Evolutionary conservation across 2,888 invertebrate genomes (phyloP), one percentile per base, ranked within the genome.

Genomic region (Drosophila kuntzei): DNA sequence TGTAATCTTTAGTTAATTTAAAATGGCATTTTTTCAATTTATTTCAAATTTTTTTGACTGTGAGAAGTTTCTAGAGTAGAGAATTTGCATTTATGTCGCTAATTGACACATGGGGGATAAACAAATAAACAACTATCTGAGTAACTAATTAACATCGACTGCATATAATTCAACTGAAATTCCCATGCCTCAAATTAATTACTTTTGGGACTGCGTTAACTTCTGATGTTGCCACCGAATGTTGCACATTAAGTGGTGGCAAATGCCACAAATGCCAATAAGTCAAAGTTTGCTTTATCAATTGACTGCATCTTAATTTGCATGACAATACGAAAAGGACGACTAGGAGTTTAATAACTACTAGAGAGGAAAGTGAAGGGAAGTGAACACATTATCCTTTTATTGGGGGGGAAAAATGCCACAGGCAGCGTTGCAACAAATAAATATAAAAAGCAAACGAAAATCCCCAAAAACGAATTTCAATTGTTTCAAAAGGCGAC

Each of bases 401-500:
- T 22, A 9, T 51, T 58, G 20, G 14, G 61, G 58, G 44, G 14
- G 3, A 29, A 25, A 44, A 43, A 7, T 58, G 54, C 46, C 36
- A 47, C 57, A 32, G 66, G 32, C 69, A 59, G 61, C 55, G 51
- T 34, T 60, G 43, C 60, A 75, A 61, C 43, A 53, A 49, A 59
- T 34, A 65, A 57, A 49, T 43, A 37, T 44, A 64, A 58, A 47
- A 50, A 18, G 32, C 20, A 50, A 53, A 65, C 34, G 65, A 58
- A 71, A 66, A 58, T 61, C 65, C 71, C 67, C 69, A 71, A 67
- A 74, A 80, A 64, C 67, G 71, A 79, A 77, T 81, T 86, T 83
- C 83, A 89, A 85, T 87, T 87, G 87, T 87, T 83, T 89, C 76
- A 76, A 67, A 25, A 9, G 4, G 50, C 39, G 34, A 39, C 54